Conservation (phyloP, 2,888 invertebrate species). For the Onthophagus sagittarius region DNA sequence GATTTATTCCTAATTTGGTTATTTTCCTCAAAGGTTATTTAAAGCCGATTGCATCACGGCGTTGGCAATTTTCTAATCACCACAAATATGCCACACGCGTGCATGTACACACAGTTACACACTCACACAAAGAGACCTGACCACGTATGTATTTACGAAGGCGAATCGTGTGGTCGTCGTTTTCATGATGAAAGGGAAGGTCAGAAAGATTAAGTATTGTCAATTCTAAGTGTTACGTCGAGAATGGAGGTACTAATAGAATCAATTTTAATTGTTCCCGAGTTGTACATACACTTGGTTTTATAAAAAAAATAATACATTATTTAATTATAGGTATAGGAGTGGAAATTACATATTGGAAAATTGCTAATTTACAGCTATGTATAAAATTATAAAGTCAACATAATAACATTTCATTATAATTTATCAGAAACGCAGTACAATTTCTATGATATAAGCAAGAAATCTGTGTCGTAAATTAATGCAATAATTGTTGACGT, state of each 20-base stretch:
- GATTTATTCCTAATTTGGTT: neutral
- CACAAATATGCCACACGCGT: neutral
- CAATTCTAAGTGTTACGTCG: neutral
- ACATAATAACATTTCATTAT: neutral
- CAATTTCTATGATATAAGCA: neutral
- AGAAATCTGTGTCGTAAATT: neutral
- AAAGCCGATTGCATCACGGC: neutral
- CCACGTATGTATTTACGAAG: neutral
- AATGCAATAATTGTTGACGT: neutral
- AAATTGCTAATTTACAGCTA: neutral
- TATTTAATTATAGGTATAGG: neutral
- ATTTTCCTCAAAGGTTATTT: neutral
- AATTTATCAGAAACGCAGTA: neutral
- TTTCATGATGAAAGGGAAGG: neutral
- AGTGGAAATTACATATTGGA: neutral
- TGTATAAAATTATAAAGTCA: neutral
- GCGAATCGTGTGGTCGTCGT: constrained; percentile 6
- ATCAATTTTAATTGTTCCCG: neutral
- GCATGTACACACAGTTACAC: neutral
- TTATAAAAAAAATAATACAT: too few species aligned
- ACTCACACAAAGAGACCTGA: too few species aligned
- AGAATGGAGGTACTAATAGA: neutral
- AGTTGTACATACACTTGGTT: neutral
- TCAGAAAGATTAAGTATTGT: constrained; percentile 6
- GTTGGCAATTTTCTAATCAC: neutral